Conservation (phyloP, 2,797 vertebrate genomes). For the Mus caroli region DNA sequence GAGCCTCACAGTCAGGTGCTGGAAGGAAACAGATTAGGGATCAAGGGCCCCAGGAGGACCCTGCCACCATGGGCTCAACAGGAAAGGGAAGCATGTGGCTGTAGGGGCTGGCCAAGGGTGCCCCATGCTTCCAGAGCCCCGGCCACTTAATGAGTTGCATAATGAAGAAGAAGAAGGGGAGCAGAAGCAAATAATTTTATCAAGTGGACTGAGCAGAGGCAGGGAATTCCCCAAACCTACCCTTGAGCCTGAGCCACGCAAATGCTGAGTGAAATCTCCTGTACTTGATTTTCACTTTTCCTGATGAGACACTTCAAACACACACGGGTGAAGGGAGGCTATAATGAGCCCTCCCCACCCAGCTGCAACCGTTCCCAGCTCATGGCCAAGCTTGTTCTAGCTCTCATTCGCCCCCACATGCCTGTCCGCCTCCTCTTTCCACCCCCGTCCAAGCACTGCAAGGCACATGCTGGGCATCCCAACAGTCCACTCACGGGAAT, state of each 20-base stretch:
- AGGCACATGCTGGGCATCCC: slow-evolving; percentile 39
- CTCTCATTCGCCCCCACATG: not conserved
- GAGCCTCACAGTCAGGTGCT: slow-evolving; percentile 48
- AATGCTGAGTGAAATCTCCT: not conserved
- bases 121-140: not conserved
- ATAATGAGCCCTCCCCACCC: not conserved
- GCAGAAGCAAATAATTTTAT: slow-evolving; percentile 29
- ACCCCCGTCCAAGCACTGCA: not conserved
- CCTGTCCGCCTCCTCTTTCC: not conserved
- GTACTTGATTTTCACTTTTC: slow-evolving; percentile 50
- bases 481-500: not conserved
- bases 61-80: not conserved
- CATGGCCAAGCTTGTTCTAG: not conserved
- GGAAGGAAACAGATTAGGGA: slow-evolving; percentile 5
- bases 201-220: slow-evolving; percentile 21
- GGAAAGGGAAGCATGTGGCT: not conserved
- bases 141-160: slow-evolving; percentile 36
- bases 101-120: not conserved
- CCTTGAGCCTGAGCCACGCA: slow-evolving; percentile 23
- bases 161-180: not conserved
- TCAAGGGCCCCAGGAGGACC: not conserved
- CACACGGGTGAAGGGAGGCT: not conserved
- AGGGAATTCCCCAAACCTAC: not conserved
- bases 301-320: slow-evolving; percentile 47
- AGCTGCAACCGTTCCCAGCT: not conserved